Evolutionary conservation across 35 echinoderm and acorn worm species (phyloP), one percentile per base, ranked within the genome.

Genomic region (Apostichopus japonicus): DNA sequence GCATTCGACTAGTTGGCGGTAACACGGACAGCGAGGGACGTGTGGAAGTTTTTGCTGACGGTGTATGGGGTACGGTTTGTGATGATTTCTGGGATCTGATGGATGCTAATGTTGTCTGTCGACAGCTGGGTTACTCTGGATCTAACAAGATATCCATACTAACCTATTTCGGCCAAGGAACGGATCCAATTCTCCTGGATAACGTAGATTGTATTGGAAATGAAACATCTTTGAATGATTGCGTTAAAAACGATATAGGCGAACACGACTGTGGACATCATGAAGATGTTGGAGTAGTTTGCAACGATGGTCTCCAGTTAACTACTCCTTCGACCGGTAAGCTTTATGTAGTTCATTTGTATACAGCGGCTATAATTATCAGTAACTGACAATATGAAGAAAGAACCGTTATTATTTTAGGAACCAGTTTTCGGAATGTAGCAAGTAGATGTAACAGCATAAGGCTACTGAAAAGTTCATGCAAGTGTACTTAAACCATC

Each of bases 171-270:
- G 78, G 78, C 0, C 16, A 53, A 79, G 78, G 78, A 79, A 23
- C 22, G 10, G 78, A 53, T 79, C 78, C 78, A 13, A 79, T 79
- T 21, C 51, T 79, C 6, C 78, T 79, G 5, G 78, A 79, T 23
- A n/a, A 79, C 23, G 78, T 79, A 19, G 78, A 79, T 17, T 79
- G 78, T 79, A 23, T 23, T 79, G 78, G 78, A 53, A 79, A 23
- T 53, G 78, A 79, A 53, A 17, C 78, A 6, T 79, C 78, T 53
- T 27, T 79, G 11, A 53, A 27, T 22, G 23, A 24, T 27, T 79
- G 78, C 10, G 5, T 4, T 13, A 24, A 79, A 11, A 79, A 53
- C 23, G 22, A 0, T 13, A 27, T 79, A 53, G 51, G 78, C 4
- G 51, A 27, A 11, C 23, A 24, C 23, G 23, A 17, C 10, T 79